Conservation (phyloP, 2,888 invertebrate species). For the Fabriciana adippe region DNA sequence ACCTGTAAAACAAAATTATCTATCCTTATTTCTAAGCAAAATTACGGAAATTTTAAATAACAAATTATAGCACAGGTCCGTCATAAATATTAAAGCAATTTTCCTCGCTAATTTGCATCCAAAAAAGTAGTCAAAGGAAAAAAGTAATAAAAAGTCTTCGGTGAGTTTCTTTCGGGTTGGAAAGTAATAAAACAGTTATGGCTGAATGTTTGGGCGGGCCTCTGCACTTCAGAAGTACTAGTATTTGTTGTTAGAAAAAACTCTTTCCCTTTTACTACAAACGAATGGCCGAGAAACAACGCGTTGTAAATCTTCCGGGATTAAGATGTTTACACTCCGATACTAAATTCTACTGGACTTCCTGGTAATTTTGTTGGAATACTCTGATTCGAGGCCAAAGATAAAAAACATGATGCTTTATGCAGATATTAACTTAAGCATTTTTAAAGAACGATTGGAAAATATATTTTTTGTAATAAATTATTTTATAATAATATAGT, state of each 20-base stretch:
- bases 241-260: conserved; percentile 45
- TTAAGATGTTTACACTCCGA: conserved; percentile 39
- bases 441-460: background rate
- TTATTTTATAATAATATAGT: background rate
- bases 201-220: conserved; percentile 53
- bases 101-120: conserved; percentile 22
- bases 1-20: no score
- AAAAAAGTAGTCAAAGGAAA: conserved; percentile 40
- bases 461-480: background rate
- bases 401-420: conserved; percentile 11
- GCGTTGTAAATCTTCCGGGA: conserved; percentile 46
- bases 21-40: background rate
- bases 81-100: conserved; percentile 22
- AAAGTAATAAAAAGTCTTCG: conserved; percentile 46
- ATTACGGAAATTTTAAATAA: conserved; percentile 8
- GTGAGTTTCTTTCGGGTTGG: conserved; percentile 56
- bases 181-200: conserved; percentile 70
- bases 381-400: conserved; percentile 13
- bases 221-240: conserved; percentile 45
- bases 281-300: conserved; percentile 46
- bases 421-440: background rate
- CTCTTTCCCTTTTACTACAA: conserved; percentile 43
- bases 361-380: conserved; percentile 28
- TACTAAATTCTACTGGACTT: conserved; percentile 33
- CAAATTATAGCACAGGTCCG: conserved; percentile 7